These are phyloP conservation scores for Nyctereutes procyonoides DNA, from an alignment of 2,113 vertebrate species.

Conservation along the genomic window DNA sequence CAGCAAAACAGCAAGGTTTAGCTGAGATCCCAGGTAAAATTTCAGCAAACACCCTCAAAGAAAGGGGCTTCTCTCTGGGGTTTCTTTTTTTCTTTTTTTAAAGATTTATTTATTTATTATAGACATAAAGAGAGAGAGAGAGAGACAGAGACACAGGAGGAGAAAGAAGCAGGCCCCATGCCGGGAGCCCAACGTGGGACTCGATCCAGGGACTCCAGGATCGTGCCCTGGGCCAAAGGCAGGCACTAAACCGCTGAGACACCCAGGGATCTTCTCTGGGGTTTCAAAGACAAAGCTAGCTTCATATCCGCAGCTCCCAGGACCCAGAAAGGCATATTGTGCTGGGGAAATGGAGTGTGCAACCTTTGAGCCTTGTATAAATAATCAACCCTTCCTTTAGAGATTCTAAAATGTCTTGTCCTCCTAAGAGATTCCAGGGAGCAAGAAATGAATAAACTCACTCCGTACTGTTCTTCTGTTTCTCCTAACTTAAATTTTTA, in stretches of 20 bases:
- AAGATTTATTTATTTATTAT: too few relatives aligned
- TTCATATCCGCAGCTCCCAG: background rate
- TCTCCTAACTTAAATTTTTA: background rate
- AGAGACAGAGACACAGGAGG: too few relatives aligned
- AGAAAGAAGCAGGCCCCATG: too few relatives aligned
- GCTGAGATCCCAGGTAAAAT: background rate
- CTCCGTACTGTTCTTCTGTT: background rate
- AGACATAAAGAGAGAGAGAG: too few relatives aligned
- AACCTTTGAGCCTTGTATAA: background rate
- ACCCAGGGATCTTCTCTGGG: background rate
- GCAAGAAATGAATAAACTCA: background rate
- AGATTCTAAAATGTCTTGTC: background rate
- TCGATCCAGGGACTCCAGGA: too few relatives aligned
- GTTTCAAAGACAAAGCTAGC: background rate
- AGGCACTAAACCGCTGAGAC: too few relatives aligned
- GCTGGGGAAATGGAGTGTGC: background rate
- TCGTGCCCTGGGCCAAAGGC: too few relatives aligned
- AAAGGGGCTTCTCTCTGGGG: background rate
- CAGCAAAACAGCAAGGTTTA: background rate
- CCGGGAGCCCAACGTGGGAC: too few relatives aligned
- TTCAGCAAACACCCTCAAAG: background rate
- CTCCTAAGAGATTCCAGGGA: background rate
- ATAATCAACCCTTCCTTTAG: background rate
- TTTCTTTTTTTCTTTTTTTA: background rate
- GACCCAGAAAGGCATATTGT: background rate